Percentiles rank a stretch among this genome's conserved stretches.
These are phyloP conservation scores for Calliphora vicina DNA, from an alignment of 1,140 invertebrate genomes.

Conservation along the genomic window DNA sequence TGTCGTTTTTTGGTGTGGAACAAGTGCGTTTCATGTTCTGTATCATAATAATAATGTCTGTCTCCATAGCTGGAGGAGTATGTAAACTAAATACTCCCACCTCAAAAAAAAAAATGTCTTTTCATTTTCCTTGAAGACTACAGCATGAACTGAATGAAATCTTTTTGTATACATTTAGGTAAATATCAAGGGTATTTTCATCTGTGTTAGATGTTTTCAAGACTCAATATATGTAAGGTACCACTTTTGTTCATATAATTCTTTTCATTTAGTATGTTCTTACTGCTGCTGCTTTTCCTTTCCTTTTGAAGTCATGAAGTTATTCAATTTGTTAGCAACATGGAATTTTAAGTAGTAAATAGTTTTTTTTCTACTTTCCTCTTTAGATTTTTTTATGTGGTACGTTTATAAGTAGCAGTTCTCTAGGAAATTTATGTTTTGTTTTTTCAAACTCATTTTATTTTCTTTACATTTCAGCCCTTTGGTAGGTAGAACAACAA, in stretches of 20 bases:
- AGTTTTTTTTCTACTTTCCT: not conserved
- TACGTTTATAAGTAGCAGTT: not conserved
- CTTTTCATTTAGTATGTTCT: not conserved
- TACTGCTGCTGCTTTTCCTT: not conserved
- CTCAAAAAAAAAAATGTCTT: not conserved
- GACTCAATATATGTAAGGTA: not conserved
- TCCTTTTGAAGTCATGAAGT: slow-evolving; percentile 36
- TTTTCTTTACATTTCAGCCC: not conserved
- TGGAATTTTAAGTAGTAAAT: slow-evolving; percentile 37
- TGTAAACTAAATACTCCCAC: not conserved
- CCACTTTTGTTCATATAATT: not conserved
- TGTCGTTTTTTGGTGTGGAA: not conserved
- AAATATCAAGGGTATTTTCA: not conserved
- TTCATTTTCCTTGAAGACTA: not conserved
- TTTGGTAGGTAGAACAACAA: too few species aligned
- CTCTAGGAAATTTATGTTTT: not conserved
- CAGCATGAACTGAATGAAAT: not conserved
- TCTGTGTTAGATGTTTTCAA: not conserved
- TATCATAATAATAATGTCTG: not conserved
- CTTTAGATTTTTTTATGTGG: not conserved
- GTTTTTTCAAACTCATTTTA: not conserved
- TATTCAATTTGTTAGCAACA: slow-evolving; percentile 36
- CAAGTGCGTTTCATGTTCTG: not conserved
- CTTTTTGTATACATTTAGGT: not conserved
- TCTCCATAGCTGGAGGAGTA: too few species aligned